Evolutionary conservation across 2,797 vertebrate species (phyloP), one percentile per base, ranked within the genome.

Genomic region (Diglossa cyanea): DNA sequence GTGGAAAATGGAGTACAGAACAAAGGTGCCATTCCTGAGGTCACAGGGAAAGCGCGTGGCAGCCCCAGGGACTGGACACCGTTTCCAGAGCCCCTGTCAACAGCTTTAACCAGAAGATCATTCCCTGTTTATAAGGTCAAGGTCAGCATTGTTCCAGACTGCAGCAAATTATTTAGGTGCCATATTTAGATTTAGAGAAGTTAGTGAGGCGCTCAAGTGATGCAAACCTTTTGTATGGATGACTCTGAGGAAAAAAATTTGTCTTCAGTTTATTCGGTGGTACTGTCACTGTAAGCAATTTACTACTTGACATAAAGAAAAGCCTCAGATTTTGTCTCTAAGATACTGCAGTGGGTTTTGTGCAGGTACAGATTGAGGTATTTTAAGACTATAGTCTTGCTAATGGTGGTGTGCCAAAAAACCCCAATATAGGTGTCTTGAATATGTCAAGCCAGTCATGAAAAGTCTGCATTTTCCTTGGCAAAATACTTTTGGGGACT

Each of bases 351-450:
- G 3, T 57, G 37, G 55, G 6, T 50, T 88, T 88, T 88, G n/a
- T 58, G 26, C 44, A 60, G 42, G 40, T 78, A 33, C 23, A 47
- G 50, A 30, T 4, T 17, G 55, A 90, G 47, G 4, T 45, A 45
- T 21, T 73, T 63, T 18, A 66, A 60, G 51, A 81, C 10, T 37
- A 2, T 51, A 26, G 8, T 61, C 93, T 77, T 79, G 42, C 17
- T 94, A 57, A 73, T 37, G 51, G 33, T 40, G 15, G 48, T 75
- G 30, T 53, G 17, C 40, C 31, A 81, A 87, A 82, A 62, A 7
- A 1, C 2, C 1, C 5, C 35, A 33, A 2, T 35, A 17, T 13
- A 16, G 0, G 0, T 21, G 9, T 70, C 77, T 89, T 3, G 6
- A 45, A 20, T 24, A 35, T 13, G 71, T 39, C 5, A 12, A 58